Conservation (phyloP, 1,140 invertebrate genomes). For the Stegodyphus dumicola region DNA sequence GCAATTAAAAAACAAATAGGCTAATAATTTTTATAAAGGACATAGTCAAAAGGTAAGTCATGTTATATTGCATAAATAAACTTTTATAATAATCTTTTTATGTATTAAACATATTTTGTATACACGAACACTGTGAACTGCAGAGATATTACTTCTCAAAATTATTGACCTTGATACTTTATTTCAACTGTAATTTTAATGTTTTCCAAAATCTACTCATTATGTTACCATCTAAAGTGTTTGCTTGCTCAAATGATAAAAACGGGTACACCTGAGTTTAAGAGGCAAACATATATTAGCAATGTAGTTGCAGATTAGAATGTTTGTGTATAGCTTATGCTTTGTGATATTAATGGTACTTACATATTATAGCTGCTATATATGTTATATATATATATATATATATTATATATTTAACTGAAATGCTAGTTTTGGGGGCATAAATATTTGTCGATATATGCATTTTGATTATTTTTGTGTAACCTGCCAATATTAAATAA, state of each 20-base stretch:
- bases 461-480: constrained; percentile 31
- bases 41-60: too few relatives aligned
- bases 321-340: constrained; percentile 34
- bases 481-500: constrained; percentile 37
- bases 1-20: too few relatives aligned
- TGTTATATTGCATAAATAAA: too few relatives aligned
- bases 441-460: constrained; percentile 28
- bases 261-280: constrained; percentile 41
- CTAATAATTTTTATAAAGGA: too few relatives aligned
- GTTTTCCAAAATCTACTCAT: too few relatives aligned
- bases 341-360: constrained; percentile 29
- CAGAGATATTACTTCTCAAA: too few relatives aligned
- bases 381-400: background rate
- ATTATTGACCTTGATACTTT: too few relatives aligned
- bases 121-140: too few relatives aligned
- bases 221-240: too few relatives aligned
- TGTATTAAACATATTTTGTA: too few relatives aligned
- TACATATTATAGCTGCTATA: constrained; percentile 32
- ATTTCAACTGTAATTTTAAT: too few relatives aligned
- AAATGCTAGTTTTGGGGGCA: constrained; percentile 32
- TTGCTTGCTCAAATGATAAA: constrained; percentile 28
- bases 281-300: constrained; percentile 19
- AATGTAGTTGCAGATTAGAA: constrained; percentile 1
- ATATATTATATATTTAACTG: background rate
- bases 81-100: too few relatives aligned